phyloP scores from a whole-genome alignment of 2,797 vertebrate species.

The Monodelphis domestica region DNA sequence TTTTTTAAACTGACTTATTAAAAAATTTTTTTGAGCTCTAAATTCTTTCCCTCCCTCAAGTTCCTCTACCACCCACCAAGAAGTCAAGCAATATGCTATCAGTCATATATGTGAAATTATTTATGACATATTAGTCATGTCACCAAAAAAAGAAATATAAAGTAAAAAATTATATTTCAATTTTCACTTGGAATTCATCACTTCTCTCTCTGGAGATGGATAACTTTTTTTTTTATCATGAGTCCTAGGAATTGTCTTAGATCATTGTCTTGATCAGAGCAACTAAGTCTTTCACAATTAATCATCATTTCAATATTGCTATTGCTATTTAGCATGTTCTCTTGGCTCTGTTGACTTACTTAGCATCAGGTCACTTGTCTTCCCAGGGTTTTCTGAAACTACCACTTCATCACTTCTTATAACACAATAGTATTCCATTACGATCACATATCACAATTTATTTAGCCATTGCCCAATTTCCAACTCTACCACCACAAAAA shows the following conservation, averaged over 20 bases:
- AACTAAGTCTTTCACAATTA: not conserved
- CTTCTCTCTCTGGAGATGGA: not conserved
- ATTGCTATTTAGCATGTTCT: too few relatives aligned
- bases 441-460: not conserved
- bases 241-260: not conserved
- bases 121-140: not conserved
- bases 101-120: not conserved
- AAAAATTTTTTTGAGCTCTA: not conserved
- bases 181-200: not conserved
- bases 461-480: not conserved
- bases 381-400: not conserved
- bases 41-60: not conserved
- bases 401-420: not conserved
- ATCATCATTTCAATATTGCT: too few relatives aligned
- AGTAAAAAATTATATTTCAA: not conserved
- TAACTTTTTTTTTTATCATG: not conserved
- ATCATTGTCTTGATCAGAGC: not conserved
- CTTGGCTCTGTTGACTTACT: not conserved
- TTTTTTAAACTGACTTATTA: too few relatives aligned
- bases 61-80: not conserved
- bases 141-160: not conserved
- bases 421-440: not conserved
- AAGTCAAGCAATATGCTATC: not conserved
- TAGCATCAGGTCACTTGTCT: not conserved
- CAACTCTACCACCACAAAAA: not conserved